Conservation (phyloP, 2,888 invertebrate genomes). For the Orthosia gothica region DNA sequence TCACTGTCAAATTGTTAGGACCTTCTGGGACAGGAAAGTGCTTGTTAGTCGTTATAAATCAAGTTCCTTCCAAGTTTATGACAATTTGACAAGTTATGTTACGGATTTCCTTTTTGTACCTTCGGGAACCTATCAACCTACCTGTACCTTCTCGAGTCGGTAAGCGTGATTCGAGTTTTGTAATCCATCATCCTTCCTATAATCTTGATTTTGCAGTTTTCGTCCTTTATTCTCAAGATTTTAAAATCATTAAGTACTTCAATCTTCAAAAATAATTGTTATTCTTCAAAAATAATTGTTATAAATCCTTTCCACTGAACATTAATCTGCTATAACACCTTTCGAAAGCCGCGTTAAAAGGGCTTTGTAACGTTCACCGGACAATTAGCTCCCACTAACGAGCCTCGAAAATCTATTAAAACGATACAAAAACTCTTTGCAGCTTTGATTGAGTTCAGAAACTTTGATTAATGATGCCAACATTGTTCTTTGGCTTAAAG, state of each 20-base stretch:
- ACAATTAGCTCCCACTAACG: slow-evolving; percentile 52
- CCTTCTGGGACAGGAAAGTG: slow-evolving; percentile 42
- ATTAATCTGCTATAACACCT: background rate
- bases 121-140: background rate
- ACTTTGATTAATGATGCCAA: slow-evolving; percentile 59
- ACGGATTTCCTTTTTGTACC: slow-evolving; percentile 15
- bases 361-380: slow-evolving; percentile 47
- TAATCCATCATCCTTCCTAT: background rate
- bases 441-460: slow-evolving; percentile 41
- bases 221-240: background rate
- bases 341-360: slow-evolving; percentile 23
- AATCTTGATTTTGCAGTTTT: background rate
- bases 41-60: slow-evolving; percentile 51
- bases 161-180: background rate
- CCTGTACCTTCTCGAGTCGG: background rate
- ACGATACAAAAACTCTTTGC: slow-evolving; percentile 56
- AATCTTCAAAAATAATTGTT: background rate
- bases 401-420: slow-evolving; percentile 53
- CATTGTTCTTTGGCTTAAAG: slow-evolving; percentile 30
- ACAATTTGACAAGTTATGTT: slow-evolving; percentile 31
- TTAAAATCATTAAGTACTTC: background rate
- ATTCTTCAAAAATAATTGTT: background rate
- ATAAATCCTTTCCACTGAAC: background rate
- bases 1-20: slow-evolving; percentile 34
- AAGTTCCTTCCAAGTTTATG: slow-evolving; percentile 27